Conservation (phyloP, 1,140 invertebrate species). For the Danaus plexippus region DNA sequence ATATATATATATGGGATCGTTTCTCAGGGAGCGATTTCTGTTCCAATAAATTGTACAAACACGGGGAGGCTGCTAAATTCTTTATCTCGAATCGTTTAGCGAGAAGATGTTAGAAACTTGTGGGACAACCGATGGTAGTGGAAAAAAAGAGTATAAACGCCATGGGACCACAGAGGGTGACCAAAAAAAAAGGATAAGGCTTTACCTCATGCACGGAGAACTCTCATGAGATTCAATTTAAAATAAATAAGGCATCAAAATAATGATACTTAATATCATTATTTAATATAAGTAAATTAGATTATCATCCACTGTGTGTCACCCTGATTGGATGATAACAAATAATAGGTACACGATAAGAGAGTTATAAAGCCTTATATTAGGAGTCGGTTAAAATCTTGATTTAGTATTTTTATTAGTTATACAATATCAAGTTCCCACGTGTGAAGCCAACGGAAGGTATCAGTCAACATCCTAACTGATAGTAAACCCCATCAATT, state of each 20-base stretch:
- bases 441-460: conserved; percentile 33
- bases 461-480: conserved; percentile 42
- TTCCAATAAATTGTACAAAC: conserved; percentile 44
- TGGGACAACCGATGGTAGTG: conserved; percentile 15
- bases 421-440: conserved; percentile 28
- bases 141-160: conserved; percentile 13
- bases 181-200: too few relatives aligned
- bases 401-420: conserved; percentile 5
- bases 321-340: too few relatives aligned
- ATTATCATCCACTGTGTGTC: too few relatives aligned
- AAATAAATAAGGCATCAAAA: too few relatives aligned
- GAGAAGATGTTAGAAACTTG: conserved; percentile 29
- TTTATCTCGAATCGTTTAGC: conserved; percentile 49
- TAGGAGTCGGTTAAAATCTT: conserved; percentile 3
- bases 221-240: too few relatives aligned
- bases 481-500: conserved; percentile 33
- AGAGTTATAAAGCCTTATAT: background rate
- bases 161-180: conserved; percentile 13
- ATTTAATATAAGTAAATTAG: too few relatives aligned
- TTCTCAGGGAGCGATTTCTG: conserved; percentile 50
- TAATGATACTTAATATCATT: too few relatives aligned
- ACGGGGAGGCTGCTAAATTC: conserved; percentile 42
- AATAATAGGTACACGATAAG: too few relatives aligned
- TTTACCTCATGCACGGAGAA: too few relatives aligned
- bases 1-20: too few relatives aligned